Base-by-base conservation (phyloP, 1,140 invertebrate species). In the Copidosoma floridanum region DNA sequence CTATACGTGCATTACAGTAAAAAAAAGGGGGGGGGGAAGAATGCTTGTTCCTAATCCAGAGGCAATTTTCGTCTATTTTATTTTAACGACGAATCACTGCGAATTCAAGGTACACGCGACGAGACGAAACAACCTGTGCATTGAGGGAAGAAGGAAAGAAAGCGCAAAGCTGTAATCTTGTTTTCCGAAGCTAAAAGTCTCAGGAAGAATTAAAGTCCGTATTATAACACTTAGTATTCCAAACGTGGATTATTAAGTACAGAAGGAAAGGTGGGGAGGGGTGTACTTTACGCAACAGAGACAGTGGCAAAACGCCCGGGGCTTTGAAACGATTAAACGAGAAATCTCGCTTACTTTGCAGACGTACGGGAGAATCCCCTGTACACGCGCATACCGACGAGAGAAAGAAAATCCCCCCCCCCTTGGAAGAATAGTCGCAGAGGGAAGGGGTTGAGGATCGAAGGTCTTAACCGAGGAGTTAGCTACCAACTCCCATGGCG, bases 261-360 rank as follows among this genome's bases (percentile, higher is more conserved):
- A 51, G 21, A 32, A 32, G 29, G 29, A 32, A 32, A 32, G 12
- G 29, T 8, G 29, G 29, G 29, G 20, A 37, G 20, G 21, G 40
- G 43, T 26, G 50, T 57, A 57, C 40, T 57, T 50, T 27, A 29
- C 41, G 16, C 16, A 58, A 24, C 32, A n/a, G 46, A 16, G 56
- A 41, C 51, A 41, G 24, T 32, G 37, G 57, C 38, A 55, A 65
- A 64, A 54, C 66, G 58, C 37, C 58, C 21, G 43, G 65, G 46
- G 52, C 66, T 68, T 71, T 74, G 68, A 75, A 75, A 74, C 71
- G 73, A 75, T 75, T 69, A 71, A 72, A 67, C 51, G 69, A 71
- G 65, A 72, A 71, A 70, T 69, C 69, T 73, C 67, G 67, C 61
- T 68, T 67, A 70, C 57, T 65, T 67, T 59, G 67, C 53, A 50